phyloP scores from a whole-genome alignment of 2,888 invertebrate species.

The Alentia gelatinosa region DNA sequence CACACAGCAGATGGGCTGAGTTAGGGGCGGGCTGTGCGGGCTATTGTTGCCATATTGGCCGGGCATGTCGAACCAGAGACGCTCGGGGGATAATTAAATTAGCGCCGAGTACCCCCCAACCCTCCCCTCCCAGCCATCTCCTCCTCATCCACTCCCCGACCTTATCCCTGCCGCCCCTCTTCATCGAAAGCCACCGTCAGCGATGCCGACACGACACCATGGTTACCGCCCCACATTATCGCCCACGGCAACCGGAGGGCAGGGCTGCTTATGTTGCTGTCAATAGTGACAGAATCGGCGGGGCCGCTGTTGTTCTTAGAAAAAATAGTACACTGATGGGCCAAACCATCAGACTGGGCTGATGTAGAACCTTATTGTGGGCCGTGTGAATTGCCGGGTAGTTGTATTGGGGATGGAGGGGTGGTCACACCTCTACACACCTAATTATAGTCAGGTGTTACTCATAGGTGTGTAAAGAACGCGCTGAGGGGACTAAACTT shows the following conservation, averaged over 20 bases:
- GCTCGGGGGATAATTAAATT: neutral
- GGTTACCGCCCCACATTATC: neutral
- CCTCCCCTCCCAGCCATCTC: neutral
- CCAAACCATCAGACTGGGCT: neutral
- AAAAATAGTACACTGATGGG: neutral
- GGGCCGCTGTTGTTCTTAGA: neutral
- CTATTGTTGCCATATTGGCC: conserved; percentile 21
- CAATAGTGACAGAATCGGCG: neutral
- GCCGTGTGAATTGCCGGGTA: neutral
- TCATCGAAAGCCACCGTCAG: too few relatives aligned
- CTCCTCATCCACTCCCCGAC: too few relatives aligned
- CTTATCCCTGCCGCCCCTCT: too few relatives aligned
- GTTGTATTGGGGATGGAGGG: neutral
- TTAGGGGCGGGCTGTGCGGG: neutral
- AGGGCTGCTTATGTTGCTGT: neutral
- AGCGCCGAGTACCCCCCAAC: neutral
- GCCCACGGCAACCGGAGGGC: neutral
- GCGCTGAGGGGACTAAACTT: neutral
- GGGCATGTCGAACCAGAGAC: conserved; percentile 10
- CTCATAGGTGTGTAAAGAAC: neutral
- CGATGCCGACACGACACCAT: neutral
- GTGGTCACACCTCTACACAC: neutral
- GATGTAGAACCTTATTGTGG: neutral
- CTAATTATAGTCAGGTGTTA: neutral
- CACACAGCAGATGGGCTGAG: neutral